Evolutionary conservation across 2,888 invertebrate genomes (phyloP).

Genomic region (Oxytorus armatus): DNA sequence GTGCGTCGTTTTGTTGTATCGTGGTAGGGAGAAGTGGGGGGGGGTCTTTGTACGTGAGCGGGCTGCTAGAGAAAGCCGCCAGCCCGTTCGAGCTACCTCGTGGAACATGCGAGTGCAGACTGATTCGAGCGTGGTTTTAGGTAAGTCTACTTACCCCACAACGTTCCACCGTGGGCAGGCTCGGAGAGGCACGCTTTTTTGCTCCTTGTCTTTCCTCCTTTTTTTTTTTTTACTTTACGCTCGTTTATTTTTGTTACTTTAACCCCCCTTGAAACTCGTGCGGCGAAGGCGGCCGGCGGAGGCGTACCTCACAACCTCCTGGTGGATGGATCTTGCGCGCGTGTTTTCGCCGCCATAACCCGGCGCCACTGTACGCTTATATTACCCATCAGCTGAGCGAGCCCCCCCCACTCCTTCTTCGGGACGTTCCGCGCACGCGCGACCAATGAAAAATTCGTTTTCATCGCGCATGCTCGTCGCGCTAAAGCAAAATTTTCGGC

Average conservation of each 20-base stretch:
- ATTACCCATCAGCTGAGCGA: conserved; percentile 58
- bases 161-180: conserved; percentile 73
- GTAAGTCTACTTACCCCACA: conserved; percentile 83
- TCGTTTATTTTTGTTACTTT: conserved; percentile 8
- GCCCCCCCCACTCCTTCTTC: too few species aligned
- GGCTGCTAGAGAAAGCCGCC: conserved; percentile 79
- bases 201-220: not conserved
- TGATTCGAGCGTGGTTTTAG: conserved; percentile 78
- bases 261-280: conserved; percentile 66
- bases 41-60: too few species aligned
- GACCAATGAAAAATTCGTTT: too few species aligned
- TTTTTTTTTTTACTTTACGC: conserved; percentile 3
- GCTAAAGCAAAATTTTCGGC: conserved; percentile 20
- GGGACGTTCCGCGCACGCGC: too few species aligned
- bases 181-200: conserved; percentile 19
- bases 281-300: conserved; percentile 78
- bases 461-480: conserved; percentile 57
- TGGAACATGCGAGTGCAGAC: conserved; percentile 84
- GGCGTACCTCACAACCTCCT: conserved; percentile 72
- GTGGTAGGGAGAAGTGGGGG: too few species aligned
- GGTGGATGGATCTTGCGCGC: conserved; percentile 70
- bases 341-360: conserved; percentile 72
- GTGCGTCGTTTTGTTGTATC: not conserved
- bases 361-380: conserved; percentile 67
- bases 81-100: conserved; percentile 79